Conservation (phyloP, 92 coral and sea anemone species). For the Pocillopora meandrina region DNA sequence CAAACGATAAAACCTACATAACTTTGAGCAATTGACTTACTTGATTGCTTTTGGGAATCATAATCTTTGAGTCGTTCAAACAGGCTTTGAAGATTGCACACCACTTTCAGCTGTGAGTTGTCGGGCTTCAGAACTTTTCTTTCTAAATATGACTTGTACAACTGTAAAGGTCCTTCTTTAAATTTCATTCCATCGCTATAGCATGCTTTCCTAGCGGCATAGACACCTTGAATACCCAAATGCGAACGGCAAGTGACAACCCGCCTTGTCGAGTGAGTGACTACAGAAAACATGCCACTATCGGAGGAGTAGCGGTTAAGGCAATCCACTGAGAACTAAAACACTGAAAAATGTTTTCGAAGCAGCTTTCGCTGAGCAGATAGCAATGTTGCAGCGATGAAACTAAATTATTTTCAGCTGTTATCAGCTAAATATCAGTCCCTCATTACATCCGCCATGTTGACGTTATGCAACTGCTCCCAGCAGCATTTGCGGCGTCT, state of each 20-base stretch:
- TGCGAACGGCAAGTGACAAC: neutral
- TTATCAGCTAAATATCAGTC: neutral
- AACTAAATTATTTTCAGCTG: neutral
- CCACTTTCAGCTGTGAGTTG: conserved; percentile 55
- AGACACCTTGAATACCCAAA: neutral
- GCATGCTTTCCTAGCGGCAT: neutral
- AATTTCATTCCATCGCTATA: conserved; percentile 3
- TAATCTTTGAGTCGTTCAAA: conserved; percentile 61
- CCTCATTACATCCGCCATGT: conserved; percentile 2
- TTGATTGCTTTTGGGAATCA: conserved; percentile 24
- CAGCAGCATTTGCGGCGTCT: neutral
- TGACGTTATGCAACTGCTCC: conserved; percentile 22
- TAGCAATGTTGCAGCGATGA: neutral
- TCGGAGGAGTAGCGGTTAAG: neutral
- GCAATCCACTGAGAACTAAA: neutral
- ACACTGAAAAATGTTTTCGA: neutral
- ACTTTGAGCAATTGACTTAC: neutral
- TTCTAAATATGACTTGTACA: conserved; percentile 57
- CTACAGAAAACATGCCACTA: neutral
- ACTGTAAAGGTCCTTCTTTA: conserved; percentile 52
- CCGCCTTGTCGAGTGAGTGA: conserved; percentile 12
- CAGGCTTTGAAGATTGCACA: conserved; percentile 52
- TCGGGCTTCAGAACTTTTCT: conserved; percentile 55
- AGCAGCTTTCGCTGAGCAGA: neutral
- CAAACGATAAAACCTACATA: neutral